Evolutionary conservation across 2,888 invertebrate genomes (phyloP), one percentile per base, ranked within the genome.

Genomic region (Drosophila diplacantha): DNA sequence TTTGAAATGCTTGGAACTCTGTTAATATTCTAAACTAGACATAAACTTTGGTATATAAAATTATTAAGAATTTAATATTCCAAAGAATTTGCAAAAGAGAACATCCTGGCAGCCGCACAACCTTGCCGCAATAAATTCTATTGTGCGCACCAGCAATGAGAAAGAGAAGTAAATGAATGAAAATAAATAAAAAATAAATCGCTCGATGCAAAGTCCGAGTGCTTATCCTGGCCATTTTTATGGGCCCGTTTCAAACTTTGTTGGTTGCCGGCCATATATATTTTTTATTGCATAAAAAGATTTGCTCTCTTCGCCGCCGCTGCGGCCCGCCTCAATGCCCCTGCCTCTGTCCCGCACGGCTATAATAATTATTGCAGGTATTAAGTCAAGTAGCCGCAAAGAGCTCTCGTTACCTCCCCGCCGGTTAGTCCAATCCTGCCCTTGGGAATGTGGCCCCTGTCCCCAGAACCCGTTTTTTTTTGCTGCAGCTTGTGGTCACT

Each of bases 361-460:
- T 80, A 80, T 76, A 80, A 82, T 79, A 79, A 79, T 79, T 79
- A 79, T 79, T 79, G 79, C 82, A 79, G 79, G 79, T 81, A 80
- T 82, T 82, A 81, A 81, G 82, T 79, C 82, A 81, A 78, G 81
- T 78, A 78, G 77, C 81, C 77, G 63, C 79, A 78, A 75, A 78
- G 74, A 69, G 81, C 54, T 35, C 59, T 51, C 47, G 66, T 51
- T 31, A 59, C 53, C 37, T 50, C 44, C 46, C 46, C 44, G 41
- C 43, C 57, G 50, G 41, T 60, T 60, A 60, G 37, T 31, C 60
- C 41, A 37, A 44, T 26, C 56, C 50, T 46, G 41, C 18, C 68
- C 56, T 47, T 51, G 34, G 18, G 43, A 61, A 59, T 35, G 60
- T 35, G 60, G 41, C 29, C 44, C 35, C 38, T 35, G 47, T 54